These are phyloP conservation scores for Hedychridium roseum DNA, from an alignment of 2,888 invertebrate species.

Conservation along the genomic window DNA sequence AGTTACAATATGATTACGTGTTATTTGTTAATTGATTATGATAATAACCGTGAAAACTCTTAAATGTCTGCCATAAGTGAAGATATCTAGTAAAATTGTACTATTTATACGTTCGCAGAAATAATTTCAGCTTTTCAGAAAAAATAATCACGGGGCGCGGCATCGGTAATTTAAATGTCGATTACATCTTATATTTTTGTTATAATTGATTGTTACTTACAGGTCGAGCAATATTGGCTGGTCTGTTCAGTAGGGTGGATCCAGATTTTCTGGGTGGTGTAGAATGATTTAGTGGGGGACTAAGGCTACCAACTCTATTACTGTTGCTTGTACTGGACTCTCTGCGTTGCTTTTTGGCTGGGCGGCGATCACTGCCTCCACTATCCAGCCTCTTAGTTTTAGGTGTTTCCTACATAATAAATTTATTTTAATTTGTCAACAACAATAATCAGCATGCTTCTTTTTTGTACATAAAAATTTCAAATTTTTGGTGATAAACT, in stretches of 20 bases:
- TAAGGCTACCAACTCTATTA: conserved; percentile 63
- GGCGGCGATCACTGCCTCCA: conserved; percentile 49
- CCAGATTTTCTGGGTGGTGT: conserved; percentile 69
- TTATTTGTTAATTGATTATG: too few species aligned
- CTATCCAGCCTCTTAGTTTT: conserved; percentile 58
- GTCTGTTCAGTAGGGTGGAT: conserved; percentile 71
- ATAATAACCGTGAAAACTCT: too few species aligned
- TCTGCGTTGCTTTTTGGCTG: conserved; percentile 60
- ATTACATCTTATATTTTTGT: too few species aligned
- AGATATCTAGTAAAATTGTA: too few species aligned
- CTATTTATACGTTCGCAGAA: too few species aligned
- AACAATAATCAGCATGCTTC: neutral
- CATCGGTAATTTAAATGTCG: too few species aligned
- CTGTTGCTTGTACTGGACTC: conserved; percentile 64
- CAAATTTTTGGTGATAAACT: neutral
- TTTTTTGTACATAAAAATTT: neutral
- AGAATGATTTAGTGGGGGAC: conserved; percentile 64
- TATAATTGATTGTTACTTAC: conserved; percentile 71
- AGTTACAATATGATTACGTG: too few species aligned
- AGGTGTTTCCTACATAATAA: conserved; percentile 51
- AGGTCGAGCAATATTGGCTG: conserved; percentile 73
- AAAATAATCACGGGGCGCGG: too few species aligned
- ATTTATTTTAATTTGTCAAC: conserved; percentile 4
- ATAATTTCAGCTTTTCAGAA: too few species aligned
- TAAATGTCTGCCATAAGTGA: too few species aligned